Evolutionary conservation across 1,140 invertebrate species (phyloP), one percentile per base, ranked within the genome.

Genomic region (Xylocopa sonorina): DNA sequence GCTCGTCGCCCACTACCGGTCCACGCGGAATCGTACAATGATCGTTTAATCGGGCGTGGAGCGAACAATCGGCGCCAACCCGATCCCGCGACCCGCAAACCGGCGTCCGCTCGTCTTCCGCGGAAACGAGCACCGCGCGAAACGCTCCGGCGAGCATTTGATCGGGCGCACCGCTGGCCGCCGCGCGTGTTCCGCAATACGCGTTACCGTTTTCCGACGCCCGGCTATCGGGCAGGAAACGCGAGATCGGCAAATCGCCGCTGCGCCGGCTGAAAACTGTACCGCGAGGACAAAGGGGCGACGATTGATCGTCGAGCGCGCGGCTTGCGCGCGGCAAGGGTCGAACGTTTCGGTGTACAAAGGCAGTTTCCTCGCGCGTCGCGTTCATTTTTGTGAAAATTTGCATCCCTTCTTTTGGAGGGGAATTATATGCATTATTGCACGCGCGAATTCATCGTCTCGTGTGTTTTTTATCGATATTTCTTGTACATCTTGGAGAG

Each of bases 21-120:
- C 67, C 46, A 46, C 72, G 85, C 55, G 66, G 51, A 88, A 89
- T 90, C 83, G 66, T 82, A 87, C 86, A 89, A 89, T 89, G 89
- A 92, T 91, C 91, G 89, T 92, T 93, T 91, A 92, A 92, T 93
- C 91, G 90, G 90, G 85, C 90, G 87, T 92, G 89, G 86, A 89
- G 89, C 91, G 89, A 93, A 93, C 91, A 91, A 92, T 93, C 88
- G n/a, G 81, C 81, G 69, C 80, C 57, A 71, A 80, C n/a, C 78
- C 83, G 83, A 71, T 84, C 86, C 79, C 79, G 38, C 79, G 72
- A 58, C 64, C 64, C 69, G 67, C 62, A 80, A 38, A 80, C 71
- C 77, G 73, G 74, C 84, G 80, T 87, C 80, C 87, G 83, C 82
- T 88, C 89, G 85, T 92, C 91, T 93, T 92, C 91, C 91, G 91